Evolutionary conservation across 2,888 invertebrate genomes (phyloP).

Genomic region (Neoascia interrupta): DNA sequence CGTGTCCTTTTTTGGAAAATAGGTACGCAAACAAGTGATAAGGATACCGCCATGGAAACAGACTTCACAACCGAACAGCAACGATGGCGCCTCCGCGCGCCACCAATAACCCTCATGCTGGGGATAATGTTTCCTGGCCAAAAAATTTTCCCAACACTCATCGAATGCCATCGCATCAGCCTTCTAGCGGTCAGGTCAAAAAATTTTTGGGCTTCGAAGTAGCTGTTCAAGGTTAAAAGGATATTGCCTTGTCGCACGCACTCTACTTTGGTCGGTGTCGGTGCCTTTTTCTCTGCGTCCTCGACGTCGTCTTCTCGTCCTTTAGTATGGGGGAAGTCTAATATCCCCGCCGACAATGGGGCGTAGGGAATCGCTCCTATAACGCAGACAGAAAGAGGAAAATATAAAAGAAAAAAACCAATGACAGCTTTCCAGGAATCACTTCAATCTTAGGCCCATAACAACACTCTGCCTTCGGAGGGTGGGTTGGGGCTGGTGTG

Average conservation of each 20-base stretch:
- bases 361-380: no score
- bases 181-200: slow-evolving; percentile 75
- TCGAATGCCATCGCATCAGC: neutral
- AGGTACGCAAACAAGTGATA: slow-evolving; percentile 28
- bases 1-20: slow-evolving; percentile 10
- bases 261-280: neutral
- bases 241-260: slow-evolving; percentile 76
- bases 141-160: slow-evolving; percentile 31
- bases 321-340: slow-evolving; percentile 30
- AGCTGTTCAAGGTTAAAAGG: slow-evolving; percentile 79
- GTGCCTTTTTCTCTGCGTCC: neutral
- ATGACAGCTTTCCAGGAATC: slow-evolving; percentile 39
- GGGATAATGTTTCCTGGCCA: slow-evolving; percentile 62
- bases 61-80: slow-evolving; percentile 57
- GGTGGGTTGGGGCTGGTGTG: slow-evolving; percentile 8
- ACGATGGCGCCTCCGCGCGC: slow-evolving; percentile 59
- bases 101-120: neutral
- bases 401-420: slow-evolving; percentile 1
- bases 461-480: neutral
- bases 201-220: slow-evolving; percentile 78
- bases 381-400: neutral
- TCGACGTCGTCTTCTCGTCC: no score
- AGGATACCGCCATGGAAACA: slow-evolving; percentile 65
- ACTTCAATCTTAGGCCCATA: neutral
- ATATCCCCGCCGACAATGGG: neutral